Evolutionary conservation across 2,888 invertebrate species (phyloP), one percentile per base, ranked within the genome.

Genomic region (Dolomedes plantarius): DNA sequence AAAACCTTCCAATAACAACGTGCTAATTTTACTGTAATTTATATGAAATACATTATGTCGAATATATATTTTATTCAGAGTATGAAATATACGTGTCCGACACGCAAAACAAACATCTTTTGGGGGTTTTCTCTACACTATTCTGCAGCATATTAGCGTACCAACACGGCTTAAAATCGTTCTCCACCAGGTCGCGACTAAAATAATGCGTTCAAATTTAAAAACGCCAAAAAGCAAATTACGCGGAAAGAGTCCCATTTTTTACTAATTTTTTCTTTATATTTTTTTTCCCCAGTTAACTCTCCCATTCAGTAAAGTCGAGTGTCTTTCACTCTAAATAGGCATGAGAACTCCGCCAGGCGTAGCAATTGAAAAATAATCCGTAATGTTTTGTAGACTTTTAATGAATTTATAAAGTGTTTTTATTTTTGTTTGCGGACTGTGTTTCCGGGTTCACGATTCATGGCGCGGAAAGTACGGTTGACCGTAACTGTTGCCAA

Each of bases 401-500:
- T 56, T 56, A 56, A 56, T 56, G 56, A 56, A 56, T 56, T 23
- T 56, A 56, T 56, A 56, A 46, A 56, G 56, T 16, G 19, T 3
- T 56, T 56, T 56, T 56, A 16, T 46, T 46, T 46, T 46, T 46
- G n/a, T 36, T 36, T 9, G 9, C 36, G 9, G 36, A 36, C 23
- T 56, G 19, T 1, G 23, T 56, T 56, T 56, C 56, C 56, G 56
- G 56, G 56, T 56, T 56, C 23, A 11, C 3, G 23, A 11, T 56
- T 23, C 5, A 23, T 56, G 56, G 56, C 56, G 56, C 56, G 56
- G 56, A 56, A 56, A 56, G 23, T 11, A 56, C 56, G 23, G 16
- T 23, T 56, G 56, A 56, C 56, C 56, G 56, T 56, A 56, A 56
- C 56, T 56, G 56, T 56, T 56, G 56, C 56, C 23, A 56, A 56